phyloP scores from a whole-genome alignment of 2,113 vertebrate species.

The Protomyctophum bolini region DNA sequence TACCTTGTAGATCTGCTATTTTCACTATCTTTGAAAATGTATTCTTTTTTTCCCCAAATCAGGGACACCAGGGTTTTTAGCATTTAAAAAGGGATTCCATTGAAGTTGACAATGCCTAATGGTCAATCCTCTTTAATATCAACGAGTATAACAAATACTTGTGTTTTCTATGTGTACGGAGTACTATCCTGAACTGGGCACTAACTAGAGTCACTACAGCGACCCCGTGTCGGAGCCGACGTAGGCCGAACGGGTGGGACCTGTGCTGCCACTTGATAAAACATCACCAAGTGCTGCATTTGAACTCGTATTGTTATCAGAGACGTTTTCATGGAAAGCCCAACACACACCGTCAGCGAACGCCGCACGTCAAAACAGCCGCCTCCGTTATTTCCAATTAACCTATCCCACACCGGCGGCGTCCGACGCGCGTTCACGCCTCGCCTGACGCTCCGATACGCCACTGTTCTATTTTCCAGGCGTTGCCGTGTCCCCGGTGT shows the following conservation, averaged over 20 bases:
- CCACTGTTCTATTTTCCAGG: no score
- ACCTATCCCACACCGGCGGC: no score
- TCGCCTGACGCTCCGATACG: no score
- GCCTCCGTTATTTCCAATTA: no score
- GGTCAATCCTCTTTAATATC: neutral
- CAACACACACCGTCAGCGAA: no score
- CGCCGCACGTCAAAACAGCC: no score
- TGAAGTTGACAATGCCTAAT: neutral
- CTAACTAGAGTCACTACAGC: constrained; percentile 59
- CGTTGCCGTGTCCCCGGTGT: no score
- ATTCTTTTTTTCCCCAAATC: no score
- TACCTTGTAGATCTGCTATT: neutral
- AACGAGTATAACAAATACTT: constrained; percentile 14
- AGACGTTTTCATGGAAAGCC: constrained; percentile 35
- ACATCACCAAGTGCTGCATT: constrained; percentile 66
- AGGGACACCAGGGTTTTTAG: no score
- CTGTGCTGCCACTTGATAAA: constrained; percentile 68
- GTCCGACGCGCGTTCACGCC: no score
- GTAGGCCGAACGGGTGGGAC: constrained; percentile 65
- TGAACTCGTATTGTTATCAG: constrained; percentile 59
- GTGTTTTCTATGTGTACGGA: constrained; percentile 7
- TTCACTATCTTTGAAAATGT: no score
- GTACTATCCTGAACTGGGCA: constrained; percentile 37
- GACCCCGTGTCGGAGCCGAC: constrained; percentile 47
- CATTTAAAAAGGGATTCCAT: no score